Conservation (phyloP, 2,797 vertebrate genomes). For the Acipenser oxyrinchus region DNA sequence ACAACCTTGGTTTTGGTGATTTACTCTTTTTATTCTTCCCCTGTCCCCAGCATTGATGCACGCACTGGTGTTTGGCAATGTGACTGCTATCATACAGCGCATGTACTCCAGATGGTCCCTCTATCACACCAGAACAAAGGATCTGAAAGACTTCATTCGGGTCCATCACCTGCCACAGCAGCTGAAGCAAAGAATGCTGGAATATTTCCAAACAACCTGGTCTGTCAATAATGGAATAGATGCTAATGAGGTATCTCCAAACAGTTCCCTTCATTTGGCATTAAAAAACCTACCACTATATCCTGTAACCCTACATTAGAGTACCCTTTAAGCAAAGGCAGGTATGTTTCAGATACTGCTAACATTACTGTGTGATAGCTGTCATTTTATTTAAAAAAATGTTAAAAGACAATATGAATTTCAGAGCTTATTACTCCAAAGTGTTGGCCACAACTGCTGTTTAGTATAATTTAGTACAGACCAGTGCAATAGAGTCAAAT, state of each 20-base stretch:
- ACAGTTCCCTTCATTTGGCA: background rate
- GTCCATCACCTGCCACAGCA: conserved; percentile 90
- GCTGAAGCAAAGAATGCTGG: conserved; percentile 94
- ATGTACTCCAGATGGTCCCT: conserved; percentile 97
- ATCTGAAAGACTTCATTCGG: conserved; percentile 93
- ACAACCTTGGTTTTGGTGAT: background rate
- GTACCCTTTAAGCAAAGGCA: background rate
- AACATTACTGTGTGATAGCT: no score
- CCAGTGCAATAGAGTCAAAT: no score
- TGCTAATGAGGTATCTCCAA: conserved; percentile 61
- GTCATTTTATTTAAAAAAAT: no score
- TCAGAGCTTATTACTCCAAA: background rate
- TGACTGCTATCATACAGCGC: conserved; percentile 95
- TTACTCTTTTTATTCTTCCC: background rate
- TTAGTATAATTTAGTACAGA: no score
- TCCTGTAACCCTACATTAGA: background rate
- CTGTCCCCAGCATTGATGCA: conserved; percentile 82
- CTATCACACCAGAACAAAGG: conserved; percentile 95
- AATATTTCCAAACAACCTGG: conserved; percentile 66
- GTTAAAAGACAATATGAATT: conserved; percentile 38
- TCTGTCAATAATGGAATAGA: conserved; percentile 71
- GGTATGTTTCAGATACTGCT: background rate
- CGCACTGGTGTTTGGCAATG: conserved; percentile 92
- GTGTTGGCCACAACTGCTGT: no score
- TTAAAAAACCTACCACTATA: background rate